Conservation (phyloP, 2,888 invertebrate species). For the Arenicola marina region DNA sequence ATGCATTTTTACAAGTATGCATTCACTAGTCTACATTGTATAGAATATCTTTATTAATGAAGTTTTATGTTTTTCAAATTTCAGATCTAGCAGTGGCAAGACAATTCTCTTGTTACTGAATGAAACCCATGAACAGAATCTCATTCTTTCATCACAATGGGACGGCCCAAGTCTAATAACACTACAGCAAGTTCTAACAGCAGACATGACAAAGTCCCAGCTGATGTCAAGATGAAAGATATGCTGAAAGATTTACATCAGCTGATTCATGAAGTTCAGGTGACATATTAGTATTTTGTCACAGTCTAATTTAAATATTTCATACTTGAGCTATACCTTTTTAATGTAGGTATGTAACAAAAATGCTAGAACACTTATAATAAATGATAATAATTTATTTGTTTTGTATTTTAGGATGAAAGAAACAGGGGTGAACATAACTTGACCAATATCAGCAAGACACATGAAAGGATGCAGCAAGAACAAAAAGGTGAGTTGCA, state of each 20-base stretch:
- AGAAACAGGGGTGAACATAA: slow-evolving; percentile 80
- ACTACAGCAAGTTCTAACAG: not conserved
- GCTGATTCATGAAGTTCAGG: slow-evolving; percentile 79
- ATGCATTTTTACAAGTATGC: too few relatives aligned
- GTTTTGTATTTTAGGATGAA: slow-evolving; percentile 65
- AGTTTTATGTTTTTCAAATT: too few relatives aligned
- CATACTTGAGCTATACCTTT: not conserved
- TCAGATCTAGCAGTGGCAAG: too few relatives aligned
- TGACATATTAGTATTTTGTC: too few relatives aligned
- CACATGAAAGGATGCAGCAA: slow-evolving; percentile 70
- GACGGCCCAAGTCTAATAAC: not conserved
- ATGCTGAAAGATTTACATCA: slow-evolving; percentile 77
- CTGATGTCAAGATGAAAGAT: slow-evolving; percentile 68
- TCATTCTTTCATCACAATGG: too few relatives aligned
- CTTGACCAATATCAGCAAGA: slow-evolving; percentile 76
- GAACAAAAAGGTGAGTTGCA: slow-evolving; percentile 52
- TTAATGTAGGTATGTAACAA: not conserved
- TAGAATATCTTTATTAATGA: too few relatives aligned
- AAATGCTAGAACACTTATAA: not conserved
- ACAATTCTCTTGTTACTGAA: too few relatives aligned
- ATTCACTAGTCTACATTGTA: too few relatives aligned
- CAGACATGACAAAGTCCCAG: not conserved
- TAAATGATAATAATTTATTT: not conserved
- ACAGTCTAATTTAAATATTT: too few relatives aligned
- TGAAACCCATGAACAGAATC: too few relatives aligned